phyloP scores from a whole-genome alignment of 2,113 vertebrate species.

The Siniperca knerii region DNA sequence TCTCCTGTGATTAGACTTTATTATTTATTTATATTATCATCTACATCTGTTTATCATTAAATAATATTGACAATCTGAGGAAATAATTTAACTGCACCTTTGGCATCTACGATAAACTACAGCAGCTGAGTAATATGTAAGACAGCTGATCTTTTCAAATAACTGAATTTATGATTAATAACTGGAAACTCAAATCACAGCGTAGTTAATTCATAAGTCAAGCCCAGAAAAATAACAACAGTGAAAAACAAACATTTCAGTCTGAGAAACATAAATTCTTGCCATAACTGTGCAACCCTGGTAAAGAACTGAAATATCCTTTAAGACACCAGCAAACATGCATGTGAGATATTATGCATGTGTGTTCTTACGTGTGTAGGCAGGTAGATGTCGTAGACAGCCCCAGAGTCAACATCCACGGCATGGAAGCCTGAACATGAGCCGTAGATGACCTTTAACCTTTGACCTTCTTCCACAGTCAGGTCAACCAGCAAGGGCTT shows the following conservation, averaged over 20 bases:
- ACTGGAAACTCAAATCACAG: not conserved
- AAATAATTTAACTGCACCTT: not conserved
- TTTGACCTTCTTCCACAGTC: conserved; percentile 97
- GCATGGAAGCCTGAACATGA: conserved; percentile 96
- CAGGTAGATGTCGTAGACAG: conserved; percentile 98
- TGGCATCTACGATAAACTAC: not conserved
- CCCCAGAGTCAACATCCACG: conserved; percentile 97
- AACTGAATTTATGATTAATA: not conserved
- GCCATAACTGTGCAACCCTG: not conserved
- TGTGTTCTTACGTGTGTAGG: conserved; percentile 94
- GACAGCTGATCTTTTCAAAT: not conserved
- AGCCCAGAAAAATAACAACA: not conserved
- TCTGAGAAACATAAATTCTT: not conserved
- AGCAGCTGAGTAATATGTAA: not conserved
- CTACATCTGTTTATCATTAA: not conserved
- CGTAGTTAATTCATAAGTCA: not conserved
- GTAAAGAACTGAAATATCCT: not conserved
- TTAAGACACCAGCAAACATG: not conserved
- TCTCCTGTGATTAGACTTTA: not conserved
- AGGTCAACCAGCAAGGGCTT: conserved; percentile 97
- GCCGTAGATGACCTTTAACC: conserved; percentile 98
- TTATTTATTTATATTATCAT: not conserved
- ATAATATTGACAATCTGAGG: not conserved
- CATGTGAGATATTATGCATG: not conserved
- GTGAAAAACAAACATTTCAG: not conserved